phyloP scores from a whole-genome alignment of 2,797 vertebrate species.

The Ataeniobius toweri region DNA sequence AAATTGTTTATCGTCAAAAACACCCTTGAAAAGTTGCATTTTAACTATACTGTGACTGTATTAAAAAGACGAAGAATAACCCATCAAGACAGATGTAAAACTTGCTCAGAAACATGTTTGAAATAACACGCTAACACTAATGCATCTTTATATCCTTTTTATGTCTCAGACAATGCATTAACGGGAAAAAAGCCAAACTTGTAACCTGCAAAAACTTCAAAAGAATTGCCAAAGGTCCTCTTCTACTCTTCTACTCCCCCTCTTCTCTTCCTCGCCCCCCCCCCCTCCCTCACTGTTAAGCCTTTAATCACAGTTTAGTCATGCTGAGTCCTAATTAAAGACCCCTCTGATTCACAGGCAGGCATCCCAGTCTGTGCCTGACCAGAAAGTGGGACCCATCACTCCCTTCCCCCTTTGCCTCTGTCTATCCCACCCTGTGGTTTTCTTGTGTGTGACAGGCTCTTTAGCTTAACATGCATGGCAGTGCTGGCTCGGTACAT shows the following conservation, averaged over 20 bases:
- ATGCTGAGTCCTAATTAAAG: slow-evolving; percentile 84
- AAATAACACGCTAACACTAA: neutral
- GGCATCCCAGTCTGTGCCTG: slow-evolving; percentile 68
- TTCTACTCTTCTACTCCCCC: slow-evolving; percentile 37
- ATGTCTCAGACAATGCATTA: slow-evolving; percentile 62
- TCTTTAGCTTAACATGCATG: slow-evolving; percentile 55
- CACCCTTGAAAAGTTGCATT: neutral
- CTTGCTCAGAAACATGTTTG: neutral
- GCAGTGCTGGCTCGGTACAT: slow-evolving; percentile 22
- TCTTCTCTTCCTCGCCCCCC: slow-evolving; percentile 5
- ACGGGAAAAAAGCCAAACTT: slow-evolving; percentile 68
- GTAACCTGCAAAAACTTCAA: slow-evolving; percentile 78
- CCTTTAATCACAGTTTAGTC: slow-evolving; percentile 87
- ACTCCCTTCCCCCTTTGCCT: slow-evolving; percentile 16
- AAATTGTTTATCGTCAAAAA: neutral
- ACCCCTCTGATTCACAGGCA: slow-evolving; percentile 74
- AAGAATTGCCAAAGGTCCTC: slow-evolving; percentile 69
- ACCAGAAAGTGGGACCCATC: slow-evolving; percentile 57
- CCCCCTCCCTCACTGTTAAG: slow-evolving; percentile 63
- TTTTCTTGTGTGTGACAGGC: slow-evolving; percentile 39
- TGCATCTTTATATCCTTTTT: slow-evolving; percentile 59
- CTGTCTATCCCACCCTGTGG: slow-evolving; percentile 35
- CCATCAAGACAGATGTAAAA: neutral
- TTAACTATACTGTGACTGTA: neutral
- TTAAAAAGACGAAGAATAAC: neutral